phyloP scores from a whole-genome alignment of 1,140 invertebrate genomes.

The Bilobella aurantiaca region DNA sequence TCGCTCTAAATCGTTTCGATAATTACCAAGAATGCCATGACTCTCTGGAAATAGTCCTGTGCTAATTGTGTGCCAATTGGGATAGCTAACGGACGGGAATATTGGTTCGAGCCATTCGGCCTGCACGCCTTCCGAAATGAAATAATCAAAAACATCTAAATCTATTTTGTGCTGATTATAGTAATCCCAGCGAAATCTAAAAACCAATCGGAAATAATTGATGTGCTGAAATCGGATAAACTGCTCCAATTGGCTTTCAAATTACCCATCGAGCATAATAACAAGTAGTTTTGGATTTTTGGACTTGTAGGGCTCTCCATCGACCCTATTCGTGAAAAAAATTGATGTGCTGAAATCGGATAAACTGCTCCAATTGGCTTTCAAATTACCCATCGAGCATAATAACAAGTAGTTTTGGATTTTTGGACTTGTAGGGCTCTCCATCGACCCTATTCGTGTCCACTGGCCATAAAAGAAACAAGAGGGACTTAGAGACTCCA shows the following conservation, averaged over 20 bases:
- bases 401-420: not conserved
- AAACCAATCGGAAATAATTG: not conserved
- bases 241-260: not conserved
- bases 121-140: conserved; percentile 38
- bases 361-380: not conserved
- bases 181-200: conserved; percentile 40
- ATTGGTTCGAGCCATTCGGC: conserved; percentile 38
- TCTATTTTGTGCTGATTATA: conserved; percentile 34
- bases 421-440: not conserved
- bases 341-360: not conserved
- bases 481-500: too few relatives aligned
- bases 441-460: not conserved
- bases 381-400: conserved; percentile 22
- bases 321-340: not conserved
- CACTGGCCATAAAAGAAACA: not conserved
- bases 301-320: not conserved
- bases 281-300: not conserved
- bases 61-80: conserved; percentile 37
- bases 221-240: not conserved
- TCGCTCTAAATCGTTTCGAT: too few relatives aligned
- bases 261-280: conserved; percentile 20
- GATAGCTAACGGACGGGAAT: conserved; percentile 38
- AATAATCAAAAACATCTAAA: conserved; percentile 34
- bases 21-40: conserved; percentile 25
- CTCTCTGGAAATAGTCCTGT: conserved; percentile 37